Conservation (phyloP, 2,797 vertebrate genomes). For the Parambassis ranga region DNA sequence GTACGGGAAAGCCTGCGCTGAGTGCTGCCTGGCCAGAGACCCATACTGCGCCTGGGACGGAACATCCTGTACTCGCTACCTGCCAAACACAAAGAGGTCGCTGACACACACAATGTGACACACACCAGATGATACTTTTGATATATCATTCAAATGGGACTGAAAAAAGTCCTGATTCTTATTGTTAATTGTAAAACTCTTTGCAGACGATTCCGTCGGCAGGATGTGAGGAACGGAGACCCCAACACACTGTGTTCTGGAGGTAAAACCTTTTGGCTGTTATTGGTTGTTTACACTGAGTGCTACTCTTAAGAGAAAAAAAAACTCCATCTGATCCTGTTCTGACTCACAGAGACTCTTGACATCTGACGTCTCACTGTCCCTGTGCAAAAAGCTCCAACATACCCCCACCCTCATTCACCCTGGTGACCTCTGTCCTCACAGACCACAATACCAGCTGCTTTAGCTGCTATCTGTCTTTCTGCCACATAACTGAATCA, state of each 20-base stretch:
- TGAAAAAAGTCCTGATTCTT: background rate
- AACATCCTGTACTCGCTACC: constrained; percentile 87
- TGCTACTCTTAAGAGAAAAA: background rate
- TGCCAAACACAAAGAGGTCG: constrained; percentile 91
- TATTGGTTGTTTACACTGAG: background rate
- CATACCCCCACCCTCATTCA: constrained; percentile 14
- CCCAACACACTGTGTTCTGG: constrained; percentile 92
- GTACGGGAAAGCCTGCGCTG: constrained; percentile 91
- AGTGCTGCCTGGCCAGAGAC: constrained; percentile 94
- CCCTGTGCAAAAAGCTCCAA: constrained; percentile 6
- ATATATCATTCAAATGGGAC: background rate
- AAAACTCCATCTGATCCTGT: background rate
- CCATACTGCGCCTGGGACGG: constrained; percentile 96
- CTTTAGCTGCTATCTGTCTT: constrained; percentile 49
- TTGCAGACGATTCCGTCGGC: constrained; percentile 90
- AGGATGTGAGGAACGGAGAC: constrained; percentile 94
- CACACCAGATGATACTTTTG: background rate
- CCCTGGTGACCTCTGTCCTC: constrained; percentile 18
- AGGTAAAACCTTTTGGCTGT: constrained; percentile 72
- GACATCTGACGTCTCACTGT: constrained; percentile 26
- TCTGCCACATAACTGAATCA: constrained; percentile 44
- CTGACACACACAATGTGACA: background rate
- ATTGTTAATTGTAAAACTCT: background rate
- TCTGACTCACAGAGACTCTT: constrained; percentile 9
- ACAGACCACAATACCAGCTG: constrained; percentile 48